phyloP scores from a whole-genome alignment of 2,888 invertebrate genomes.

The Ennomos fuscantarius region DNA sequence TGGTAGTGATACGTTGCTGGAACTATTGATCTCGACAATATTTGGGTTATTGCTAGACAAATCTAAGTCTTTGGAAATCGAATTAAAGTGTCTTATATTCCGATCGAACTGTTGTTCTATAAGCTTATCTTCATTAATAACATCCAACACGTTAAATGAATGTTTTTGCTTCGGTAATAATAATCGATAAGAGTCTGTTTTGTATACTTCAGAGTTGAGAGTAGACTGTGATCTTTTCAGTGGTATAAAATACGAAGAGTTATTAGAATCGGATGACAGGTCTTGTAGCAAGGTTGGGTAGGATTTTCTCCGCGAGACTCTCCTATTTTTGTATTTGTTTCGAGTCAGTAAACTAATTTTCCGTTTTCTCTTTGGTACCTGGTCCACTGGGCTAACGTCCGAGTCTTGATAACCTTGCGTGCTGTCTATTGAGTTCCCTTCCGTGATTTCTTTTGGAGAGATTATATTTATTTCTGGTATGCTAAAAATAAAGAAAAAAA shows the following conservation, averaged over 20 bases:
- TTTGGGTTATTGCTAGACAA: constrained; percentile 20
- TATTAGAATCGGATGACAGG: constrained; percentile 59
- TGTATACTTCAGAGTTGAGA: constrained; percentile 59
- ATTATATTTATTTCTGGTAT: constrained; percentile 40
- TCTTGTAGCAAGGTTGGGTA: constrained; percentile 43
- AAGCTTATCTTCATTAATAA: constrained; percentile 57
- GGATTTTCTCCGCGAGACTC: constrained; percentile 44
- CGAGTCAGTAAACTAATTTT: constrained; percentile 42
- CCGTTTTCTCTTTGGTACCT: constrained; percentile 51
- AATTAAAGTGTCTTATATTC: constrained; percentile 29
- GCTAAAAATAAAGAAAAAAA: constrained; percentile 54
- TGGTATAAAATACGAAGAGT: constrained; percentile 47
- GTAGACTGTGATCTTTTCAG: constrained; percentile 35
- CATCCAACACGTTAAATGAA: constrained; percentile 46
- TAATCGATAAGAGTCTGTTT: constrained; percentile 69
- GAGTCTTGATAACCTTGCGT: constrained; percentile 74
- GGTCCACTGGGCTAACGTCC: constrained; percentile 56
- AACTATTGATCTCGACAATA: constrained; percentile 48
- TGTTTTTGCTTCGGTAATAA: constrained; percentile 52
- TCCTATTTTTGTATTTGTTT: constrained; percentile 38
- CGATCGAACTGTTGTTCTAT: constrained; percentile 27
- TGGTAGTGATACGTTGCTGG: constrained; percentile 67
- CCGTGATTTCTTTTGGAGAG: constrained; percentile 45
- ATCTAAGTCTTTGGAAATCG: constrained; percentile 30
- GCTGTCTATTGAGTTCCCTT: constrained; percentile 59